Base-by-base conservation (phyloP, 2,113 vertebrate species). In the Spheniscus mendiculus region DNA sequence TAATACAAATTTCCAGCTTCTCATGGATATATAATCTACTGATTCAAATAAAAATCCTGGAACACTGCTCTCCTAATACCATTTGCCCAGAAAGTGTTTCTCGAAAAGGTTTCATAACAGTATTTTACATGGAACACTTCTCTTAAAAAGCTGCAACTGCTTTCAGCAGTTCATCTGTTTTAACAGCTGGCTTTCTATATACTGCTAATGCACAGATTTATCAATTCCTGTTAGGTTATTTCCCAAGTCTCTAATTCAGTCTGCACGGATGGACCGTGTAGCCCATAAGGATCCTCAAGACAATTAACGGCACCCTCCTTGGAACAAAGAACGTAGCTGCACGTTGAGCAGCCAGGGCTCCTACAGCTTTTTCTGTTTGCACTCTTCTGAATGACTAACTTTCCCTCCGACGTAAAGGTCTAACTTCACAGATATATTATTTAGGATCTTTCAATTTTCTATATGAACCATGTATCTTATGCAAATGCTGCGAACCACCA, bases 1-100 rank as follows among this genome's bases (percentile, higher is more conserved):
- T 50, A 81, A 90, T 23, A 93, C 21, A 87, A 30, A 30, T 95
- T 96, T 92, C 94, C 94, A 95, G 58, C 36, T 87, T 95, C 88
- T 96, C 67, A 85, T 87, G 66, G 62, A 50, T 63, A 79, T 80
- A 56, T 62, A 79, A 97, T 83, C 12, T 79, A 81, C n/a, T 45
- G 34, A 58, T 77, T 85, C 32, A 67, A 95, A 95, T 61, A 86
- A 95, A 95, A 97, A 50, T 34, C n/a, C 38, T 56, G 81, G 40
- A 63, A 83, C 77, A 32, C 30, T 66, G 12, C 40, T 95, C 49
- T 90, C 77, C 72, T 36, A 65, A 36, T n/a, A 72, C 6, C 25
- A 61, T 70, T 92, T 94, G 38, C 32, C 36, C 36, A 12, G 86
- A 61, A 83, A 65, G 7, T 7, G 1, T 72, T 87, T 74, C 53